Evolutionary conservation across 2,113 vertebrate genomes (phyloP), one percentile per base, ranked within the genome.

Genomic region (Gopherus evgoodei): DNA sequence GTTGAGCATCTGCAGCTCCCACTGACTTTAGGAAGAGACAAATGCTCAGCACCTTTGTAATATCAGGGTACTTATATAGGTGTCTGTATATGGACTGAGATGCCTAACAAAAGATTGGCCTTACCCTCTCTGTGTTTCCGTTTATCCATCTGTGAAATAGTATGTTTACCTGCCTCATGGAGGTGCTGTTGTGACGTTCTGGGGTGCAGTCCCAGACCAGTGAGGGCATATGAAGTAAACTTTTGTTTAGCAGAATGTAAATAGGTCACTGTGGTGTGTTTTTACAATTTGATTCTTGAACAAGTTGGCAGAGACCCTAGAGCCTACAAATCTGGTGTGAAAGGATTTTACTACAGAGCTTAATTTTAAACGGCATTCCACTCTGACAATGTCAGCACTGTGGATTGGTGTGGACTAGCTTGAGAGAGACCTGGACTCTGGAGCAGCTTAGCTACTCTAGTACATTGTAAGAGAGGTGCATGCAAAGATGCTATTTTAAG

Each of bases 151-250:
- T 88, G 94, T 16, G 22, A 78, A 54, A 50, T 81, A 3, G 1
- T 69, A 50, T 5, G 47, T 79, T 88, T 82, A 57, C 62, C 82
- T 86, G 81, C 78, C 31, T 91, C 7, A 47, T 1, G 87, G 21
- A 81, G 0, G 62, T 93, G 65, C 42, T 53, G 2, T 53, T n/a
- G 75, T 79, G 79, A n/a, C 35, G 21, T 69, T 69, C 35, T 38
- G 35, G 35, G 35, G 5, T 69, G 8, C 17, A 69, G 21, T 69
- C 17, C 65, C n/a, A 50, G 19, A 54, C 53, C 53, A 54, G 53
- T 54, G 53, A 1, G 89, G 62, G 62, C 93, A 93, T 86, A 96
- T 94, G 17, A 95, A 96, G 88, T 83, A 87, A 57, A 19, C 87
- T 87, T 62, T 62, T 62, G 12, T 31, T 90, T 92, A 91, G 90